A percentile compares a stretch with the other conserved stretches of the same genome.
phyloP scores from a whole-genome alignment of 1,140 invertebrate genomes.

The Babylonia areolata region DNA sequence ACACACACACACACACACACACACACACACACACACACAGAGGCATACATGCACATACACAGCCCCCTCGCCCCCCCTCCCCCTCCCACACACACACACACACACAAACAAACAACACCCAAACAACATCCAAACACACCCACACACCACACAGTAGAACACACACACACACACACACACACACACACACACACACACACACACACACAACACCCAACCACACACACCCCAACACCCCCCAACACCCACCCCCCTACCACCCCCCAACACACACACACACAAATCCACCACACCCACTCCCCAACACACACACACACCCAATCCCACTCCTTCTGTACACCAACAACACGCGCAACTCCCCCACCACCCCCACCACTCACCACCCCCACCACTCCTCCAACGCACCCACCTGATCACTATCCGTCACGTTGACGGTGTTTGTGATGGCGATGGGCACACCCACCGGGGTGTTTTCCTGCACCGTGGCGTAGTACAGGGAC shows the following conservation, averaged over 20 bases:
- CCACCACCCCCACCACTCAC: too few relatives aligned
- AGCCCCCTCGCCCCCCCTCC: too few relatives aligned
- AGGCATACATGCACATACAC: not conserved
- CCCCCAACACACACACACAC: not conserved
- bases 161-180: too few relatives aligned
- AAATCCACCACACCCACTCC: not conserved
- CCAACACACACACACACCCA: not conserved
- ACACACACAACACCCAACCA: not conserved
- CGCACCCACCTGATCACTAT: constrained; percentile 44
- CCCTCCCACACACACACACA: constrained; percentile 14
- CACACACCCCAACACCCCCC: not conserved
- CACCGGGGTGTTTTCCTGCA: constrained; percentile 79
- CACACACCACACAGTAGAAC: not conserved
- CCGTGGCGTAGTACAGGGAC: constrained; percentile 88
- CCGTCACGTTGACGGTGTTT: constrained; percentile 83
- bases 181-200: not conserved
- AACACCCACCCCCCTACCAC: not conserved
- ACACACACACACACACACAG: not conserved
- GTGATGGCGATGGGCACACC: constrained; percentile 92
- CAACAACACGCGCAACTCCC: too few relatives aligned
- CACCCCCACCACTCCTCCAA: too few relatives aligned
- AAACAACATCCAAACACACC: not conserved
- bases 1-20: not conserved
- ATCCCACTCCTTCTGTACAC: too few relatives aligned
- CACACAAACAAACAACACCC: not conserved